phyloP scores from a whole-genome alignment of 2,888 invertebrate genomes.

The Chironomus riparius region DNA sequence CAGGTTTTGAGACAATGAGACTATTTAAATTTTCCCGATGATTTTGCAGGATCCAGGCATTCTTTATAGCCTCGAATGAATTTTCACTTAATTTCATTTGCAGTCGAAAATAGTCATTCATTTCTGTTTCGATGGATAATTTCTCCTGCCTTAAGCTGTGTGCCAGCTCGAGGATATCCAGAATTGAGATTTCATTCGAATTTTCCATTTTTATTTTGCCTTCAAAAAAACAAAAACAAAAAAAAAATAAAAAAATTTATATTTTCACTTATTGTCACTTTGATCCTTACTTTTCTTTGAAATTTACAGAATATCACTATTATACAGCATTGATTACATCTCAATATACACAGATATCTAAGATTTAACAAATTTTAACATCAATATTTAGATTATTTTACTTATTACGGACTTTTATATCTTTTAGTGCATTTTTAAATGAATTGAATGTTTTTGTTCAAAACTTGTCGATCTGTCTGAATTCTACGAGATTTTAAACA shows the following conservation, averaged over 20 bases:
- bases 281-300: too few relatives aligned
- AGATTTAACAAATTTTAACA: too few relatives aligned
- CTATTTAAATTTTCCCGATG: conserved; percentile 73
- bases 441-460: too few relatives aligned
- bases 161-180: conserved; percentile 43
- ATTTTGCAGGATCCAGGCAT: conserved; percentile 81
- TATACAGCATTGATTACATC: too few relatives aligned
- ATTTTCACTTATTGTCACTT: too few relatives aligned
- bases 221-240: conserved; percentile 9
- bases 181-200: conserved; percentile 16
- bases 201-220: conserved; percentile 14
- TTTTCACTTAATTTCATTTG: conserved; percentile 60
- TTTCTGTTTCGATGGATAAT: conserved; percentile 77
- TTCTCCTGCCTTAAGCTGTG: conserved; percentile 54
- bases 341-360: too few relatives aligned
- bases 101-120: conserved; percentile 66
- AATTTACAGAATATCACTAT: too few relatives aligned
- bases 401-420: too few relatives aligned
- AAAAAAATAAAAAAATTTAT: neutral
- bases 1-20: conserved; percentile 63
- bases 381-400: too few relatives aligned
- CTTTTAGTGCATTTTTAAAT: too few relatives aligned
- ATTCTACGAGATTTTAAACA: too few relatives aligned
- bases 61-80: conserved; percentile 50
- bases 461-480: too few relatives aligned